A percentile compares a stretch with the other conserved stretches of the same genome.
Evolutionary conservation across 1,140 invertebrate species (phyloP).

Genomic region (Lutraria rhynchaena): DNA sequence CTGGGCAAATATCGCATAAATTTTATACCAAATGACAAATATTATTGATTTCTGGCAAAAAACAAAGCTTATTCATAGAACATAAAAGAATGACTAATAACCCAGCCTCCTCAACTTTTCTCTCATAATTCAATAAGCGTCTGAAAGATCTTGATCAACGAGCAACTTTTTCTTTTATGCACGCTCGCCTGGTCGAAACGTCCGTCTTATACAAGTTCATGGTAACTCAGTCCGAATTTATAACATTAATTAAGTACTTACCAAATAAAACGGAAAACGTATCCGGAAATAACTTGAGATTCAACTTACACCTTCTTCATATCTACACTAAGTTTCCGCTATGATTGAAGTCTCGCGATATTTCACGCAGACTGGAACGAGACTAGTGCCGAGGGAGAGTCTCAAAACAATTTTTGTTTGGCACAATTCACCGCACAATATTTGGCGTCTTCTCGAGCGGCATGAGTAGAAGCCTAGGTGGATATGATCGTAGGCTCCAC

Average conservation of each 20-base stretch:
- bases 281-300: conserved; percentile 45
- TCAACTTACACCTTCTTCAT: conserved; percentile 18
- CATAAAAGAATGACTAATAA: conserved; percentile 32
- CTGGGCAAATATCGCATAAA: too few species aligned
- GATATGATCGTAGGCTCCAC: too few species aligned
- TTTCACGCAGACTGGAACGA: conserved; percentile 11
- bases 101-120: conserved; percentile 15
- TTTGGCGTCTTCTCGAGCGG: too few species aligned
- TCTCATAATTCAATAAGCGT: conserved; percentile 13
- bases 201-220: neutral
- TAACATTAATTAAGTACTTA: conserved; percentile 18
- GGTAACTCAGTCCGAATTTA: neutral
- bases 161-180: conserved; percentile 9
- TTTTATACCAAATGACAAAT: conserved; percentile 37
- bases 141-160: conserved; percentile 26
- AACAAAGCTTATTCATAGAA: conserved; percentile 25
- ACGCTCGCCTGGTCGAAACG: too few species aligned
- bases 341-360: conserved; percentile 25
- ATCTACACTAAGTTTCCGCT: neutral
- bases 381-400: neutral
- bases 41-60: conserved; percentile 25
- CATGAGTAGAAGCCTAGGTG: too few species aligned
- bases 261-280: conserved; percentile 27
- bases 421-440: too few species aligned
- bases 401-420: too few species aligned